Percentiles rank a stretch among this genome's conserved stretches.
These are phyloP conservation scores for Agonopterix alstromeriana DNA, from an alignment of 2,888 invertebrate genomes.

Conservation along the genomic window DNA sequence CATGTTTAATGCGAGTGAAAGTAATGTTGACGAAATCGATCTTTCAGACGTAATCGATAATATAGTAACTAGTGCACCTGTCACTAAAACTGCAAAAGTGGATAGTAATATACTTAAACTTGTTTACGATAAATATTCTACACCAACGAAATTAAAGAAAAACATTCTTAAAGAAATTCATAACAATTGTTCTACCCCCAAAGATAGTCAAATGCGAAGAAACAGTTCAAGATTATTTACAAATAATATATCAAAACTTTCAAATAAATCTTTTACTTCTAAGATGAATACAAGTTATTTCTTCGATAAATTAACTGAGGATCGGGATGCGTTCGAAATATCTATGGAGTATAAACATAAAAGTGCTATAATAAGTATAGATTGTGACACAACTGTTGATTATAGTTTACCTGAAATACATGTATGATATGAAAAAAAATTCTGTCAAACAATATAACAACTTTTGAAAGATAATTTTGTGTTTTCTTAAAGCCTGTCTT, in stretches of 20 bases:
- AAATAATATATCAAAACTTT: conserved; percentile 16
- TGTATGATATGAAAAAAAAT: conserved; percentile 19
- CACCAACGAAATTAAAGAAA: conserved; percentile 39
- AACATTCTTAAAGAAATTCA: conserved; percentile 30
- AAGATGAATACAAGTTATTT: conserved; percentile 70
- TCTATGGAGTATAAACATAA: conserved; percentile 63
- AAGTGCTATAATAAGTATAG: conserved; percentile 28
- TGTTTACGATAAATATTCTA: conserved; percentile 43
- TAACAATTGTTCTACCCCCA: conserved; percentile 60
- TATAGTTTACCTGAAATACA: conserved; percentile 51
- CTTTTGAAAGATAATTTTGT: too few relatives aligned
- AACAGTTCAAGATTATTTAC: conserved; percentile 16
- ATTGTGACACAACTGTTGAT: conserved; percentile 45
- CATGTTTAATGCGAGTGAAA: conserved; percentile 33
- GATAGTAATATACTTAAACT: conserved; percentile 51
- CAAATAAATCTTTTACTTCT: conserved; percentile 10
- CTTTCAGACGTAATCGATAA: conserved; percentile 56
- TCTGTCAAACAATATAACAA: too few relatives aligned
- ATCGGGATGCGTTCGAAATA: conserved; percentile 79
- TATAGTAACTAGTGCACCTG: conserved; percentile 43
- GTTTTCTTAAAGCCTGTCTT: too few relatives aligned
- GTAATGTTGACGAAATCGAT: conserved; percentile 36
- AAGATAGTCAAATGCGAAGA: conserved; percentile 37
- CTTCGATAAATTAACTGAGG: conserved; percentile 64
- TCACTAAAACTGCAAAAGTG: conserved; percentile 43